These are phyloP conservation scores for Eueides isabella DNA, from an alignment of 1,140 invertebrate genomes.

Conservation along the genomic window DNA sequence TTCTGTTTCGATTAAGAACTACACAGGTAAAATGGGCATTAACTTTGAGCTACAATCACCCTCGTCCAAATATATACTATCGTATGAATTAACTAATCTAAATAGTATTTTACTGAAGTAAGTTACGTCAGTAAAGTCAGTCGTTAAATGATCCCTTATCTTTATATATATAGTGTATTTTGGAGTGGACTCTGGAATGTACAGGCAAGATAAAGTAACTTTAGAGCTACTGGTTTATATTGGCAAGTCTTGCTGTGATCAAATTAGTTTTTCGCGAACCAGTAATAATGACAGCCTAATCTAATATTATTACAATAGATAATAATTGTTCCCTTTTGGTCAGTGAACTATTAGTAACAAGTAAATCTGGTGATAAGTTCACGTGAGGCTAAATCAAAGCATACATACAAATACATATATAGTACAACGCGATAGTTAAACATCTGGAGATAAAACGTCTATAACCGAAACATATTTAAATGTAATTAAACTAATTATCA, in stretches of 20 bases:
- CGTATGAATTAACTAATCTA: background rate
- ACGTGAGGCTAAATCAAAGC: background rate
- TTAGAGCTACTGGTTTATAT: background rate
- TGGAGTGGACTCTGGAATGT: slow-evolving; percentile 9
- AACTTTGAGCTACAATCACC: background rate
- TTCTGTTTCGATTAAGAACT: background rate
- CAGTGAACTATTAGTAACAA: background rate
- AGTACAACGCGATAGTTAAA: slow-evolving; percentile 3
- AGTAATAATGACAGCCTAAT: background rate
- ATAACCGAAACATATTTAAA: slow-evolving; percentile 35
- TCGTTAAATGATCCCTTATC: background rate
- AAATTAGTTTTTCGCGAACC: background rate
- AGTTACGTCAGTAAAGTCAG: background rate
- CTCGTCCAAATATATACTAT: background rate
- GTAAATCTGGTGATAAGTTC: background rate
- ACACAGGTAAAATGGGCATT: background rate
- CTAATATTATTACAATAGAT: background rate
- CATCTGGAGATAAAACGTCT: background rate
- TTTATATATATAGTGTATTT: background rate
- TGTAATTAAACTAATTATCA: slow-evolving; percentile 76
- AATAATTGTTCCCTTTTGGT: background rate
- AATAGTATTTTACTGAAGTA: slow-evolving; percentile 2
- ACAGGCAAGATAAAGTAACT: background rate
- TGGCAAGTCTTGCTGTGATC: slow-evolving; percentile 2
- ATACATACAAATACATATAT: background rate